A percentile compares a stretch with the other conserved stretches of the same genome.
Conservation (phyloP, 1,140 invertebrate genomes). For the Brachionus manjavacas region DNA sequence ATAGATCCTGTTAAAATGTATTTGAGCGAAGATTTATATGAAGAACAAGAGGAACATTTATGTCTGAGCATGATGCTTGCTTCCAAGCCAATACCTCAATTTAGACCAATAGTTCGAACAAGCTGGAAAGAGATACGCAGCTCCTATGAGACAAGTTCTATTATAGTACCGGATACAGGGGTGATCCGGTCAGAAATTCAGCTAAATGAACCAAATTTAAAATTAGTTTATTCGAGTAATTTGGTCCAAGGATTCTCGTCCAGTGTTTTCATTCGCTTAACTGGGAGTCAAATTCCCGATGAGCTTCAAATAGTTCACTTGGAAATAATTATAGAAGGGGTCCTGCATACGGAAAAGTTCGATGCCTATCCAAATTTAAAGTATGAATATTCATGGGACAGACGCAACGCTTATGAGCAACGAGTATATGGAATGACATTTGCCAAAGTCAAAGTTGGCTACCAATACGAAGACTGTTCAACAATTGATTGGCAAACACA, state of each 20-base stretch:
- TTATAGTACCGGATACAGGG: conserved; percentile 44
- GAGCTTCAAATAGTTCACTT: conserved; percentile 79
- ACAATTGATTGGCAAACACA: conserved; percentile 90
- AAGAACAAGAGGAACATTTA: not conserved
- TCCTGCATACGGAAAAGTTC: conserved; percentile 80
- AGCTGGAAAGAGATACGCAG: conserved; percentile 44
- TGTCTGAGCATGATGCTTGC: not conserved
- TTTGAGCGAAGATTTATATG: conserved; percentile 25
- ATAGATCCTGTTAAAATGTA: conserved; percentile 52
- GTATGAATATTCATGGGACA: conserved; percentile 93
- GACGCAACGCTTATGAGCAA: conserved; percentile 91
- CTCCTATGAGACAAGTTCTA: conserved; percentile 1
- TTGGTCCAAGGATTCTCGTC: conserved; percentile 77
- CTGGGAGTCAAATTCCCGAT: conserved; percentile 70
- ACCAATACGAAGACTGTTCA: conserved; percentile 86
- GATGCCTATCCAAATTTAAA: conserved; percentile 89
- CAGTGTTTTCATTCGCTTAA: conserved; percentile 82
- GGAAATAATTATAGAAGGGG: conserved; percentile 80
- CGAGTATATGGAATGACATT: conserved; percentile 68
- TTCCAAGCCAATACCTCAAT: not conserved
- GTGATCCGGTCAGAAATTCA: conserved; percentile 25
- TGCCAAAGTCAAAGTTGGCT: conserved; percentile 69
- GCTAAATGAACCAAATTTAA: conserved; percentile 23
- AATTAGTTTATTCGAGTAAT: conserved; percentile 18
- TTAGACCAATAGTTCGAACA: conserved; percentile 23